Percentiles rank a stretch among this genome's conserved stretches.
Conservation (phyloP, 1,140 invertebrate species). For the Tigriopus japonicus region DNA sequence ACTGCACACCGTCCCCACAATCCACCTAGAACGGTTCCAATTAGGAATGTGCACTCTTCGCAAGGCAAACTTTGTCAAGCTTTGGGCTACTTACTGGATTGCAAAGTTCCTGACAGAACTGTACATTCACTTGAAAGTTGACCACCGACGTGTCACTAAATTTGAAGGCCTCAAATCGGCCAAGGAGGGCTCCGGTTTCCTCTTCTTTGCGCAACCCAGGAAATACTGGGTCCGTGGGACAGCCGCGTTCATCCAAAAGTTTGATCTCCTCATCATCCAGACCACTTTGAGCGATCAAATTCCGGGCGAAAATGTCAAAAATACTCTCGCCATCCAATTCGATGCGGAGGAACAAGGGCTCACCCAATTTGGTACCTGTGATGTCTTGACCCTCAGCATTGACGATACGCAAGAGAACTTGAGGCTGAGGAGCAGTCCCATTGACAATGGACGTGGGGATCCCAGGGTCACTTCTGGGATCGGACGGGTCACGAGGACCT, state of each 20-base stretch:
- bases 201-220: conserved; percentile 29
- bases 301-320: conserved; percentile 11
- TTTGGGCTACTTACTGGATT: conserved; percentile 34
- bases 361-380: conserved; percentile 24
- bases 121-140: conserved; percentile 43
- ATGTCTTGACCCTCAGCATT: conserved; percentile 24
- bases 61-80: too few species aligned
- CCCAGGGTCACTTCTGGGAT: not conserved
- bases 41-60: too few species aligned
- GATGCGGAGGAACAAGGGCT: conserved; percentile 24
- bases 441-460: conserved; percentile 24
- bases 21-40: not conserved
- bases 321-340: conserved; percentile 24
- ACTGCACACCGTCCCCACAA: conserved; percentile 5
- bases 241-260: conserved; percentile 33
- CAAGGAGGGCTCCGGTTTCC: conserved; percentile 26
- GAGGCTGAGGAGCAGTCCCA: conserved; percentile 25
- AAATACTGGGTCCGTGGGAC: conserved; percentile 34
- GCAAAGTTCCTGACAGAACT: conserved; percentile 41
- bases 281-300: conserved; percentile 31
- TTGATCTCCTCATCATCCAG: conserved; percentile 29
- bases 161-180: conserved; percentile 44
- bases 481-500: too few species aligned
- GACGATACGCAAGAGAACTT: conserved; percentile 25
- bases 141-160: conserved; percentile 46